Conservation (phyloP, 2,888 invertebrate species). For the Sthenelais limicola region DNA sequence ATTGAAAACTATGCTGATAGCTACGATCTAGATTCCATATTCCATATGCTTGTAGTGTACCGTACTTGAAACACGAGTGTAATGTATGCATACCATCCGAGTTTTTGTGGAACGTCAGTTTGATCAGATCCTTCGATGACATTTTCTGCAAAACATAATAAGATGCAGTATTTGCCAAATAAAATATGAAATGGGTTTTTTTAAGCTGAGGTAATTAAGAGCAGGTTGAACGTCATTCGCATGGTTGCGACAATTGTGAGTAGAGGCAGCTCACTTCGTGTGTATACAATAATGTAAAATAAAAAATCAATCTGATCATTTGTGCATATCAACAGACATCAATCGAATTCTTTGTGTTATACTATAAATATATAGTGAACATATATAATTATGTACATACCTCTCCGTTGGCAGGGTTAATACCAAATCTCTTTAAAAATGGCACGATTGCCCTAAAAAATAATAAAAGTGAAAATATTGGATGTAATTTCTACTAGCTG, state of each 20-base stretch:
- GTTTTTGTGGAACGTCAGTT: conserved; percentile 91
- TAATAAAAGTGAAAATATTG: conserved; percentile 9
- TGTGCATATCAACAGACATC: background rate
- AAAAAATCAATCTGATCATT: conserved; percentile 4
- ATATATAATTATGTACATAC: no score
- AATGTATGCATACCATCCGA: conserved; percentile 75
- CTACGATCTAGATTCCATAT: no score
- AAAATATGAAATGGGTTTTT: no score
- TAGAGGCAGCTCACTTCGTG: no score
- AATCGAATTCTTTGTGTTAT: background rate
- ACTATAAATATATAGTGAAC: conserved; percentile 3
- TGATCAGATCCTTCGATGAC: conserved; percentile 85
- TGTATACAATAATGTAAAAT: background rate
- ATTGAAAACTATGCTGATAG: no score
- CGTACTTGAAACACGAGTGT: no score
- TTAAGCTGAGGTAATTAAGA: no score
- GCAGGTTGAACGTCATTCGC: no score
- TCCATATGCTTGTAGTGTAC: no score
- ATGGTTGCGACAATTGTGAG: no score
- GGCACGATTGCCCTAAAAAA: conserved; percentile 80
- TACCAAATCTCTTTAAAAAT: conserved; percentile 90
- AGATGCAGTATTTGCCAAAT: background rate
- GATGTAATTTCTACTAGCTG: background rate
- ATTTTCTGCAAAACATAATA: conserved; percentile 77
- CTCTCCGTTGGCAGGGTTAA: conserved; percentile 95